Evolutionary conservation across 2,113 vertebrate species (phyloP).

Genomic region (Nematolebias whitei): DNA sequence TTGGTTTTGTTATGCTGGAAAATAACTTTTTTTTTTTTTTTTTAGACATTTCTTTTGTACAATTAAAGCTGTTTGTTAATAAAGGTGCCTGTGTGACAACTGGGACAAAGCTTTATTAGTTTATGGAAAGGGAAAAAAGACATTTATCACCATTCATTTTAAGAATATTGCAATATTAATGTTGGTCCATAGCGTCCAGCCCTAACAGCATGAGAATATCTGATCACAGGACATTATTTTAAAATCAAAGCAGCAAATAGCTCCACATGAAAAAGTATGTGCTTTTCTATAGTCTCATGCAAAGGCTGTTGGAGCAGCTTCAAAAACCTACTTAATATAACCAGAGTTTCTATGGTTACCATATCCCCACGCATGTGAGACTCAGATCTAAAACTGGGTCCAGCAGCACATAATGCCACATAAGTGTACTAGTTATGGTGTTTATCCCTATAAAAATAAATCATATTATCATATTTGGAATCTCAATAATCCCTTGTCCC

Average conservation of each 20-base stretch:
- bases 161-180: too few species aligned
- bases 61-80: too few species aligned
- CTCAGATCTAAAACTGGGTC: conserved; percentile 28
- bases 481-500: conserved; percentile 8
- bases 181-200: too few species aligned
- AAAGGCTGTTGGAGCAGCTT: conserved; percentile 26
- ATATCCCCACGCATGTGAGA: conserved; percentile 39
- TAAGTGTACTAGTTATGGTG: neutral
- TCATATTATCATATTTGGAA: neutral
- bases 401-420: conserved; percentile 22
- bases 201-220: conserved; percentile 5
- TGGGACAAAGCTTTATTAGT: too few species aligned
- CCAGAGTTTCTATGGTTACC: conserved; percentile 72
- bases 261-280: neutral
- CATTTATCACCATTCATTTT: too few species aligned
- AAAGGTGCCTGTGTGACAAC: too few species aligned
- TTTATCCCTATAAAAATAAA: neutral
- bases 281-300: conserved; percentile 14
- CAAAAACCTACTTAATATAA: conserved; percentile 53
- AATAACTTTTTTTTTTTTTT: too few species aligned
- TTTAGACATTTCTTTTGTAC: too few species aligned
- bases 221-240: neutral
- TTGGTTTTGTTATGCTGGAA: too few species aligned
- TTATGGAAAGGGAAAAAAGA: too few species aligned
- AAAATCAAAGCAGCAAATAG: conserved; percentile 7